Percentiles rank a stretch among this genome's conserved stretches.
These are phyloP conservation scores for Butorides virescens DNA, from an alignment of 2,113 vertebrate species.

Conservation along the genomic window DNA sequence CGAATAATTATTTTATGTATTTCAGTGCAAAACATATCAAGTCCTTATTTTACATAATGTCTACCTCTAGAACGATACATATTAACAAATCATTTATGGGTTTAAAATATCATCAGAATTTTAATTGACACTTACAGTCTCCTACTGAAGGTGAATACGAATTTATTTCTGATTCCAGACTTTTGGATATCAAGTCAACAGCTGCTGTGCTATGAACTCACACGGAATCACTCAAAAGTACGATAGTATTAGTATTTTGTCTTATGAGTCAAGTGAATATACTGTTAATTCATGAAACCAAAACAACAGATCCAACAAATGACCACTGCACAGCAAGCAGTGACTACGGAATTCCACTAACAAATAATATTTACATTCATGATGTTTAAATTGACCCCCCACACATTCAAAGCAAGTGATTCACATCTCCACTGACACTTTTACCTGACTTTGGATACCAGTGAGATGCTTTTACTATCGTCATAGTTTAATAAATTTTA, in stretches of 20 bases:
- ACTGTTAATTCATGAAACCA: conserved; percentile 44
- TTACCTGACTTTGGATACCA: neutral
- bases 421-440: neutral
- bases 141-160: neutral
- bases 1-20: neutral
- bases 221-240: conserved; percentile 15
- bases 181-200: neutral
- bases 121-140: neutral
- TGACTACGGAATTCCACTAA: neutral
- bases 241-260: neutral
- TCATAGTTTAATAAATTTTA: neutral
- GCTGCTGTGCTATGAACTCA: neutral
- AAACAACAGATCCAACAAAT: conserved; percentile 47
- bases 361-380: conserved; percentile 41
- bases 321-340: neutral
- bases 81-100: neutral
- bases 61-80: neutral
- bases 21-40: neutral
- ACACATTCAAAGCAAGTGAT: neutral
- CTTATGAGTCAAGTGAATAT: conserved; percentile 30
- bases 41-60: neutral
- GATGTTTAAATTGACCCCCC: conserved; percentile 4
- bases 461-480: neutral
- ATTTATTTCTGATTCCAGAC: neutral
- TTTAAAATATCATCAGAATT: neutral